phyloP scores from a whole-genome alignment of 2,888 invertebrate genomes.

The Diaprepes abbreviatus region DNA sequence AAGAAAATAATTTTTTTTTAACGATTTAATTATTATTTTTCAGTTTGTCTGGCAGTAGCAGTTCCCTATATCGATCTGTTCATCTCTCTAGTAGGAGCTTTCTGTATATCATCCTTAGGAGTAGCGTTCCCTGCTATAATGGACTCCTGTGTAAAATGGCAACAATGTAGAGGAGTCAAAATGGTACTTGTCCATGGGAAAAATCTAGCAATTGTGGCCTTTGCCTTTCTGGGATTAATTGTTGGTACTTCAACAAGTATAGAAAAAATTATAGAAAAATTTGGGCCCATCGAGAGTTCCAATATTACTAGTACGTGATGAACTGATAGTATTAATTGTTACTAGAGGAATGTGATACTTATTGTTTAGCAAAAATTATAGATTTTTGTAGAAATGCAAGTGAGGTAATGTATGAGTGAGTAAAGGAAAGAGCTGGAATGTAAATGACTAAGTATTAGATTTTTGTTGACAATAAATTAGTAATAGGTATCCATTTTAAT shows the following conservation, averaged over 20 bases:
- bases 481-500: background rate
- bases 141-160: constrained; percentile 87
- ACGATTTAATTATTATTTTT: constrained; percentile 54
- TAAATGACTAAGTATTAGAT: background rate
- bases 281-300: constrained; percentile 56
- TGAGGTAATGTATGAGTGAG: background rate
- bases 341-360: constrained; percentile 17
- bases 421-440: background rate
- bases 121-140: constrained; percentile 92
- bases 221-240: constrained; percentile 76
- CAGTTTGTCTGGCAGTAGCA: constrained; percentile 87
- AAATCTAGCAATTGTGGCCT: constrained; percentile 71
- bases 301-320: constrained; percentile 48
- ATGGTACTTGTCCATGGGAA: constrained; percentile 68
- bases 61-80: constrained; percentile 89
- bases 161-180: constrained; percentile 68
- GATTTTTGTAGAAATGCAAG: background rate
- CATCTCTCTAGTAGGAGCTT: constrained; percentile 87
- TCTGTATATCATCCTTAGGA: constrained; percentile 90
- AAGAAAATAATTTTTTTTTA: too few species aligned
- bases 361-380: constrained; percentile 8
- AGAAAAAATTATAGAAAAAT: constrained; percentile 71
- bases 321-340: background rate
- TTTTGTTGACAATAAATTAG: background rate
- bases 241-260: constrained; percentile 78